Conservation (phyloP, 1,140 invertebrate genomes). For the Drosophila punjabiensis region DNA sequence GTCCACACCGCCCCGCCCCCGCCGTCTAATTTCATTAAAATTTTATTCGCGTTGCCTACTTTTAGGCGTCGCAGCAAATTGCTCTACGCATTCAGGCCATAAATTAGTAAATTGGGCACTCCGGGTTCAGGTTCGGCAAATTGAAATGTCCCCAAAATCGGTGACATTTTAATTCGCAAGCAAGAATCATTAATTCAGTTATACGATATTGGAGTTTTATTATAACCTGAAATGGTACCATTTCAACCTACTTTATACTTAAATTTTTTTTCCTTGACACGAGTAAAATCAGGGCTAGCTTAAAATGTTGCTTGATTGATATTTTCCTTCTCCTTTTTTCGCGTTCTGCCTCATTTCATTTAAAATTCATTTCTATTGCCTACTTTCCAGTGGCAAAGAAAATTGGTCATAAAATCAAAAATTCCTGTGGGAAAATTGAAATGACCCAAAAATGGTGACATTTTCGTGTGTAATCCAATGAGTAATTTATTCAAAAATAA, state of each 20-base stretch:
- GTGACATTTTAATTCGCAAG: constrained; percentile 14
- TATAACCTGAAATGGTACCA: background rate
- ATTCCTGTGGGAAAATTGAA: constrained; percentile 19
- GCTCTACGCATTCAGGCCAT: constrained; percentile 14
- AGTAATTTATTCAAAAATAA: constrained; percentile 4
- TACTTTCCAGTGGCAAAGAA: constrained; percentile 7
- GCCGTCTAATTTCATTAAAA: constrained; percentile 52
- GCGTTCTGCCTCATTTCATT: constrained; percentile 36
- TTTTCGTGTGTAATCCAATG: background rate
- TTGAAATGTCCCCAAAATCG: constrained; percentile 23
- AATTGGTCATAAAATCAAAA: constrained; percentile 13
- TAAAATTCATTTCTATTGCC: constrained; percentile 19
- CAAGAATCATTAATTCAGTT: constrained; percentile 5
- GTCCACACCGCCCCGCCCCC: background rate
- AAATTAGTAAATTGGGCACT: constrained; percentile 24
- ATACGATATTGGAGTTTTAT: constrained; percentile 5
- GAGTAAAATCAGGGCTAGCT: background rate
- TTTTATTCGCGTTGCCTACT: constrained; percentile 34
- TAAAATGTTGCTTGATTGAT: background rate
- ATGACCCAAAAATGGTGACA: constrained; percentile 10
- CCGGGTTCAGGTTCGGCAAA: constrained; percentile 2
- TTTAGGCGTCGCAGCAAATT: constrained; percentile 6
- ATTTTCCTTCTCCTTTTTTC: background rate
- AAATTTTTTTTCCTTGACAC: background rate
- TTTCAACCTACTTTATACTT: background rate